Evolutionary conservation across 2,113 vertebrate genomes (phyloP), one percentile per base, ranked within the genome.

Genomic region (Athene noctua): DNA sequence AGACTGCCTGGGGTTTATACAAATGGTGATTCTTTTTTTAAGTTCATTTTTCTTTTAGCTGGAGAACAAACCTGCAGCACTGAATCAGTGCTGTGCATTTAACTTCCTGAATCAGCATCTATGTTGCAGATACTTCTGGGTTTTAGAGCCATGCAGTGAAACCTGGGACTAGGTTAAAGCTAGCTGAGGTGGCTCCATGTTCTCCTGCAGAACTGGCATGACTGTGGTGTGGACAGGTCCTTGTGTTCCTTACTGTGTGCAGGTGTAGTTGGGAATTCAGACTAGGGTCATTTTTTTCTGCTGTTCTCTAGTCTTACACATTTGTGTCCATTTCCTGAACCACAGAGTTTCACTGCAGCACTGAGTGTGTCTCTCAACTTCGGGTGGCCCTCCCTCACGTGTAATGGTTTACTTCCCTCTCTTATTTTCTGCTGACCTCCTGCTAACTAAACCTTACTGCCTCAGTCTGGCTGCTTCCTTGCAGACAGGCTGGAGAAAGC

Each of bases 231-330:
- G 7, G 16, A 32, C 0, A 0, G 13, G 36, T 73, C 40, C 27
- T 78, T 15, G 9, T 65, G 18, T n/a, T 78, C 29, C 51, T 78
- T 46, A 51, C 44, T 0, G 1, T 13, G 18, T n/a, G 26, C 1
- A 2, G 9, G 23, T 47, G 34, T 52, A 44, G 36, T 22, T 66
- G 79, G 59, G 44, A 61, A 22, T 77, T 80, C 63, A 67, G 44
- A 47, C n/a, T 40, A 22, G 8, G 13, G 21, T 44, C 0, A 17
- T 59, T 66, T 52, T 86, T 54, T 67, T 85, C 49, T 88, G 27
- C 32, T 2, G 0, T 67, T 63, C 30, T 71, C 38, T 13, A 9
- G 23, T 74, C 15, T 57, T 59, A 16, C 0, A 13, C 0, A 3
- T 85, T 68, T 55, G 7, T 36, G 7, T 81, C 26, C 73, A 19